Evolutionary conservation across 2,113 vertebrate species (phyloP).

Genomic region (Chamaetylas fuelleborni): DNA sequence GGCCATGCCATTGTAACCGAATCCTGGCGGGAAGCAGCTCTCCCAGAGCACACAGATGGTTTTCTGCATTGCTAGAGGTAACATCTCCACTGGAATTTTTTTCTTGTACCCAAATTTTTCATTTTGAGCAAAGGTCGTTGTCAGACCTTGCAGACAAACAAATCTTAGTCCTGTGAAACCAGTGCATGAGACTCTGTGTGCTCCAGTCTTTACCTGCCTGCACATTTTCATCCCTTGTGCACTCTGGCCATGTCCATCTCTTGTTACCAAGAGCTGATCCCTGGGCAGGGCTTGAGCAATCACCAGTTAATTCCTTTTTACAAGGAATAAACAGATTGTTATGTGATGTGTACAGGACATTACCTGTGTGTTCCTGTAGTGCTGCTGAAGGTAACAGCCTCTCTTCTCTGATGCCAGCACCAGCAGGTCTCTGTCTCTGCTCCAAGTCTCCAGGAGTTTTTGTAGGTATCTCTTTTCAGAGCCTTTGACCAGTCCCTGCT

Average conservation of each 20-base stretch:
- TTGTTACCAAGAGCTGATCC: not conserved
- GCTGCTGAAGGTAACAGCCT: not conserved
- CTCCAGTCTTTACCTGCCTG: not conserved
- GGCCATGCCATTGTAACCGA: constrained; percentile 12
- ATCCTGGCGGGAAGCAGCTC: constrained; percentile 25
- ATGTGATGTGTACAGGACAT: accelerated
- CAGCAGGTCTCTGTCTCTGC: constrained; percentile 33
- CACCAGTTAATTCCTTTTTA: not conserved
- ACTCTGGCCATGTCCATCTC: not conserved
- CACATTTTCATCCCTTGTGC: not conserved
- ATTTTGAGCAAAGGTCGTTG: not conserved
- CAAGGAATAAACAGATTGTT: not conserved
- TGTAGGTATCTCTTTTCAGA: not conserved
- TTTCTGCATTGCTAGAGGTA: not conserved
- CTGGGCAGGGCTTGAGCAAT: not conserved
- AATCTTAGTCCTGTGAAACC: not conserved
- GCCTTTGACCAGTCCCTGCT: not conserved
- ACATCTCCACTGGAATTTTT: not conserved
- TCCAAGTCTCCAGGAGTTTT: not conserved
- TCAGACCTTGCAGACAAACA: not conserved
- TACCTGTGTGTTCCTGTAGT: not conserved
- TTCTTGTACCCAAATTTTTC: not conserved
- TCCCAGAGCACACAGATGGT: constrained; percentile 35
- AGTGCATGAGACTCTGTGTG: accelerated
- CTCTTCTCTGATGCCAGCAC: not conserved